These are phyloP conservation scores for Poecile montanus DNA, from an alignment of 2,797 vertebrate species.

Conservation along the genomic window DNA sequence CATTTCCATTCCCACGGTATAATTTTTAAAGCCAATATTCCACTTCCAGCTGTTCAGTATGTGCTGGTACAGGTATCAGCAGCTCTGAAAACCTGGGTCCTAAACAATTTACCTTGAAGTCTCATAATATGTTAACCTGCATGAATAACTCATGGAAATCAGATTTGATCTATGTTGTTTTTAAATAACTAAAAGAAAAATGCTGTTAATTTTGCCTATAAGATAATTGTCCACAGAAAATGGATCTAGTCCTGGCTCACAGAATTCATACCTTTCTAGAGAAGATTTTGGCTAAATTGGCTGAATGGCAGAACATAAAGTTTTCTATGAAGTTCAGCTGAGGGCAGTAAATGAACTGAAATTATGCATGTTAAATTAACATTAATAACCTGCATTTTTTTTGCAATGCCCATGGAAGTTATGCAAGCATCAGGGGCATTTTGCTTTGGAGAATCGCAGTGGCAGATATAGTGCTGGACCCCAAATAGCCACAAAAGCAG, in stretches of 20 bases:
- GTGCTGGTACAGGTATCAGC: neutral
- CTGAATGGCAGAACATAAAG: neutral
- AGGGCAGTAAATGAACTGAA: neutral
- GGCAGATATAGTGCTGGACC: neutral
- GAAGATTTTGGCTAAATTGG: neutral
- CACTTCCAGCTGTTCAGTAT: neutral
- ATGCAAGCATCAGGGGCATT: neutral
- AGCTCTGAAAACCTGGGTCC: neutral
- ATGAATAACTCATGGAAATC: neutral
- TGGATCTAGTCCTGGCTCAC: neutral
- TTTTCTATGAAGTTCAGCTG: neutral
- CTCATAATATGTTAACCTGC: neutral
- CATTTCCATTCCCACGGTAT: neutral
- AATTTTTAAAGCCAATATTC: neutral
- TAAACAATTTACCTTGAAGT: neutral
- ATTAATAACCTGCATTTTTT: neutral
- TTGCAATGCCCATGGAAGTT: neutral
- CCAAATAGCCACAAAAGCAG: neutral
- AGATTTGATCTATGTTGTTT: neutral
- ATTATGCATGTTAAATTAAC: constrained; percentile 4
- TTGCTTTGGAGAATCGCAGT: neutral
- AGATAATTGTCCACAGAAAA: neutral
- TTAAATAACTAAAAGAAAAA: neutral
- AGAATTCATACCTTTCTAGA: neutral
- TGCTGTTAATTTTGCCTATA: neutral